Evolutionary conservation across 1,140 invertebrate species (phyloP), one percentile per base, ranked within the genome.

Genomic region (Heliconius himera): DNA sequence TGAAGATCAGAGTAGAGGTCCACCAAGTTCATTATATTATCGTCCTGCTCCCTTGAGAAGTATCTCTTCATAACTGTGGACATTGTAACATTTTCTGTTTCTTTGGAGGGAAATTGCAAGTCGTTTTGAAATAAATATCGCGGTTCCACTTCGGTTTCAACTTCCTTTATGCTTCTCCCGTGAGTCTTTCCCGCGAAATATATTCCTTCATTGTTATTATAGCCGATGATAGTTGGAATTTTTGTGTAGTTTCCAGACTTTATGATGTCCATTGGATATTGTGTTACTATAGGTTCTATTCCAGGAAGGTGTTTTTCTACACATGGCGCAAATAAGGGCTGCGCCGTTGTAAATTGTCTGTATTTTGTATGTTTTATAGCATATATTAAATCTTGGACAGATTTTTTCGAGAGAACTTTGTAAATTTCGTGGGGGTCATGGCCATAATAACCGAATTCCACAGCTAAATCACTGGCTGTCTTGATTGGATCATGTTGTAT

Each of bases 201-300:
- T 71, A 94, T 90, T 2, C 94, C 94, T 87, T 95, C 94, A 26
- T 88, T 89, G 77, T 93, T 87, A 20, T 92, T 95, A 60, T 88
- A 90, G 0, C 94, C 93, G 16, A 94, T 88, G 70, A 95, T 94
- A 85, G 92, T 91, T 0, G 94, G 94, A 9, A 94, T 83, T 83
- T 94, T 93, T 18, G 86, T 91, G 73, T 94, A 95, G 54, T 94
- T 90, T 0, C 90, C 90, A 8, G 88, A 87, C 70, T 76, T 78
- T 16, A 95, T 89, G 18, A 94, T 84, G n/a, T 90, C 82, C 16
- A 82, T 81, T 0, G 94, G 93, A 85, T 90, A 85, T 72, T 91
- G 82, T 20, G 88, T 88, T 8, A 95, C 66, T 4, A 94, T 81
- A 1, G 88, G 76, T 60, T 93, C 91, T 0, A 91, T 82, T 1